phyloP scores from a whole-genome alignment of 1,140 invertebrate species.

The Drosophila oshimai region DNA sequence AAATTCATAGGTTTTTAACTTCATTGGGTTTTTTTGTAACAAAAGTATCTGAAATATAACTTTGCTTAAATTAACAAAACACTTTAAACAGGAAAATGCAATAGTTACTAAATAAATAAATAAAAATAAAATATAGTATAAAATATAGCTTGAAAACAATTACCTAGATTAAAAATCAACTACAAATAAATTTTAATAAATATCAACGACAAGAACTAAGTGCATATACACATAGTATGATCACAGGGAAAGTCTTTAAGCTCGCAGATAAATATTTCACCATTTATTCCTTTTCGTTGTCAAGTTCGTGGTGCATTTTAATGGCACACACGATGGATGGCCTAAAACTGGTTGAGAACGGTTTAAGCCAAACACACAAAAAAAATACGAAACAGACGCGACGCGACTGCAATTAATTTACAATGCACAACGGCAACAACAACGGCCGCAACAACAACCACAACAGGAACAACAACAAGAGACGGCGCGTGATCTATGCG shows the following conservation, averaged over 20 bases:
- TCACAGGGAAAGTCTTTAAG: constrained; percentile 40
- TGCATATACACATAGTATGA: neutral
- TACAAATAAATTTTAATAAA: too few relatives aligned
- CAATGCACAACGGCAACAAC: constrained; percentile 52
- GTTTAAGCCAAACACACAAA: constrained; percentile 33
- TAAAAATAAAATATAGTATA: too few relatives aligned
- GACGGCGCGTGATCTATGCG: constrained; percentile 67
- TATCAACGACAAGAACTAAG: neutral
- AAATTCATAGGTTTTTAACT: too few relatives aligned
- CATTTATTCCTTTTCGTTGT: constrained; percentile 45
- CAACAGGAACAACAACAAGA: constrained; percentile 29
- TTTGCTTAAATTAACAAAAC: too few relatives aligned
- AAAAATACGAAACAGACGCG: constrained; percentile 33
- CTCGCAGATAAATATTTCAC: constrained; percentile 13
- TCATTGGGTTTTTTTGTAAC: too few relatives aligned
- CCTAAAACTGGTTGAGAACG: constrained; percentile 64
- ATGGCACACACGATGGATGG: constrained; percentile 62
- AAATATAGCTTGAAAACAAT: too few relatives aligned
- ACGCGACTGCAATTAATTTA: constrained; percentile 79
- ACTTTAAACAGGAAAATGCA: too few relatives aligned
- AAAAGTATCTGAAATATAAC: too few relatives aligned
- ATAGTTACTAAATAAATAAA: too few relatives aligned
- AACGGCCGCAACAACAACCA: constrained; percentile 2
- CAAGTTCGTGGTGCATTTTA: constrained; percentile 75
- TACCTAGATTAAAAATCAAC: too few relatives aligned